Conservation (phyloP, 2,888 invertebrate species). For the Hirtodrosophila alboralis region DNA sequence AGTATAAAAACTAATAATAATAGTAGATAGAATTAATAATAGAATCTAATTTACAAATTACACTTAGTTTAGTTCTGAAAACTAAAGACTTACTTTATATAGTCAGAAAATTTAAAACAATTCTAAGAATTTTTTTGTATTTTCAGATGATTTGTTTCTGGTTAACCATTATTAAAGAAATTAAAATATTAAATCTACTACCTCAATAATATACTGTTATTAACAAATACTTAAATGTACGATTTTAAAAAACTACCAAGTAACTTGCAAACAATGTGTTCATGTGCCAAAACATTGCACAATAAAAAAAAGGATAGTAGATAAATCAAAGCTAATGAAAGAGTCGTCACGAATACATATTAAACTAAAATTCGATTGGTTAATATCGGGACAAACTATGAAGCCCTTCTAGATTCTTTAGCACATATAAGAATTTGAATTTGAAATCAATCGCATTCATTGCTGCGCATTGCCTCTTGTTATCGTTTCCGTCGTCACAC, state of each 20-base stretch:
- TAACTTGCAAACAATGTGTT: slow-evolving; percentile 42
- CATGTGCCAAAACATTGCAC: slow-evolving; percentile 49
- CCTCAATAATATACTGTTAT: slow-evolving; percentile 28
- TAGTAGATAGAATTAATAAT: slow-evolving; percentile 48
- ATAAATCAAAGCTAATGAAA: slow-evolving; percentile 20
- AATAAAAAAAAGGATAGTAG: slow-evolving; percentile 22
- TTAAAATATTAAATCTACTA: slow-evolving; percentile 9
- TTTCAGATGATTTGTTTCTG: slow-evolving; percentile 12
- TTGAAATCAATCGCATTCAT: slow-evolving; percentile 49
- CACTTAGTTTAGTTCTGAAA: slow-evolving; percentile 62
- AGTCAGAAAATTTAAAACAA: slow-evolving; percentile 65
- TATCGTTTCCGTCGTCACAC: slow-evolving; percentile 11
- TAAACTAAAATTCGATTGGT: slow-evolving; percentile 68
- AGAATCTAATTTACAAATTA: slow-evolving; percentile 52
- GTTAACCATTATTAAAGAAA: slow-evolving; percentile 39
- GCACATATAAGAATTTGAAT: slow-evolving; percentile 15
- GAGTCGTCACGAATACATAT: slow-evolving; percentile 27
- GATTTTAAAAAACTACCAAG: slow-evolving; percentile 33
- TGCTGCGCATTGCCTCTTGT: slow-evolving; percentile 33
- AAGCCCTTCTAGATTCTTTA: slow-evolving; percentile 18
- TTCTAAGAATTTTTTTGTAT: slow-evolving; percentile 68
- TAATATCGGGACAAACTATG: slow-evolving; percentile 28
- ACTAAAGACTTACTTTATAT: slow-evolving; percentile 53
- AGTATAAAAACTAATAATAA: slow-evolving; percentile 61
- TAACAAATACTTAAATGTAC: slow-evolving; percentile 42